Conservation (phyloP, 2,113 vertebrate species). For the Pseudopipra pipra region DNA sequence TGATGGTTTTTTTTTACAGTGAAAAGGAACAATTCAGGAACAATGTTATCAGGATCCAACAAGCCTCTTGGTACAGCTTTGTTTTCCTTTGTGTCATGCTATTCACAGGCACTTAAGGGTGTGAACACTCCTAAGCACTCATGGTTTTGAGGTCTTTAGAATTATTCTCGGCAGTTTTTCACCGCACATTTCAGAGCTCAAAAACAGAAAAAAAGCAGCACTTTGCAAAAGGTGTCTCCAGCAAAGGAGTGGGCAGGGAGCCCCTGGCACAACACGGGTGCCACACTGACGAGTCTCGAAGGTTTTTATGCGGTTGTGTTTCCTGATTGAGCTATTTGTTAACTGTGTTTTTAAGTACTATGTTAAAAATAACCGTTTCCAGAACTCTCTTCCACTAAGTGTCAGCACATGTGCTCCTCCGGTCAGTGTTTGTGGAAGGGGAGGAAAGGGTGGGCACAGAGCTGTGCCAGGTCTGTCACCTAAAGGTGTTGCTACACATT, state of each 20-base stretch:
- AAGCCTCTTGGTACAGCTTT: neutral
- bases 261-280: neutral
- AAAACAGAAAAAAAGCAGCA: neutral
- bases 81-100: neutral
- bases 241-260: neutral
- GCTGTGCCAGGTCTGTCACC: neutral
- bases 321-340: neutral
- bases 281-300: neutral
- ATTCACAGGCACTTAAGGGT: neutral
- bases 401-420: fast-evolving
- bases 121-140: neutral
- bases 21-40: neutral
- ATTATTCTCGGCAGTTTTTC: neutral
- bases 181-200: neutral
- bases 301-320: neutral
- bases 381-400: neutral
- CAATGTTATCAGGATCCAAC: slow-evolving; percentile 11
- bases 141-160: neutral
- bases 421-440: neutral
- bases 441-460: fast-evolving
- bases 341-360: neutral
- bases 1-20: neutral
- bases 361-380: neutral
- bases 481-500: fast-evolving
- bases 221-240: neutral